Evolutionary conservation across 2,888 invertebrate genomes (phyloP), one percentile per base, ranked within the genome.

Genomic region (Sesamia inferens): DNA sequence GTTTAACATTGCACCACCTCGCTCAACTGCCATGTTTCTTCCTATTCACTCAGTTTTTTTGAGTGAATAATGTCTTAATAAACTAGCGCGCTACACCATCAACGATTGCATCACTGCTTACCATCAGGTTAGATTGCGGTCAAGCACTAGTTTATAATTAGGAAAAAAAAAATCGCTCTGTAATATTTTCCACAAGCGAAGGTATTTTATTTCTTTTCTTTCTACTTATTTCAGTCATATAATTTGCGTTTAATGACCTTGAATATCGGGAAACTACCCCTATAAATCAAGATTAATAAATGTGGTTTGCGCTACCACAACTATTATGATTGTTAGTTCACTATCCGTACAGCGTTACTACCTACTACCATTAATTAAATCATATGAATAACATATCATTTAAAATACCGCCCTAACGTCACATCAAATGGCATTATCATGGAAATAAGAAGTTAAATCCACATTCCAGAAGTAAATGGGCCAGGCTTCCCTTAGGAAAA

Each of bases 381-480:
- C 71, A 57, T 73, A 86, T 76, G 70, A 80, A 71, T 77, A 75
- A 77, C 72, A 81, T 85, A 75, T 73, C 74, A 84, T 86, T 86
- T 86, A 76, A 85, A 86, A 81, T 84, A 55, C 48, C 78, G 75
- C 80, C 80, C 77, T 67, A 85, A 86, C 58, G 78, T 78, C 76
- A 64, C 72, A 78, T 75, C 74, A 74, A 81, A 85, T 77, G 70
- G 67, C 64, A 78, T 86, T 83, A 83, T 81, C 74, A 83, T 86
- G 87, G 75, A 81, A 86, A 86, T 87, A 78, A 73, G 78, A 79
- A 71, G 72, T 79, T 78, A 83, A 79, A 83, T 81, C 82, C 71
- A 81, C 82, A 81, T 81, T 79, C 74, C 64, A 63, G 58, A 65
- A 83, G 85, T 78, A 81, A 88, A 88, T 83, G 80, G 81, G 71